A percentile compares a stretch with the other conserved stretches of the same genome.
Evolutionary conservation across 2,888 invertebrate species (phyloP).

Genomic region (Acleris cristana): DNA sequence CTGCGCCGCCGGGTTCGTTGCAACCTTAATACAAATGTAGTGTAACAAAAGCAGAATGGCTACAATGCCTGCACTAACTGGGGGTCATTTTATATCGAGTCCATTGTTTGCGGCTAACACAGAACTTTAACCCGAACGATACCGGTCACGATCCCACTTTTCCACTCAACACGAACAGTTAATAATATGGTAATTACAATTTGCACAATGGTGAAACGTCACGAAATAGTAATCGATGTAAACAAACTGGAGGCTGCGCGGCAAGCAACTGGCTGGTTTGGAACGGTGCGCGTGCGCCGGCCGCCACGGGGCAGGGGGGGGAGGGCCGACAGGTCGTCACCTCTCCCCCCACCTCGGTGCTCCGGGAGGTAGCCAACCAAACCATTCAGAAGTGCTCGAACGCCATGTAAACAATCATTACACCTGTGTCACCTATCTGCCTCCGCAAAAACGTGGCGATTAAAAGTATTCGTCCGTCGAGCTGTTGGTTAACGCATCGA

Average conservation of each 20-base stretch:
- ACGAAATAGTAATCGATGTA: slow-evolving; percentile 61
- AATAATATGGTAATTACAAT: slow-evolving; percentile 33
- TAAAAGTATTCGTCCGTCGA: neutral
- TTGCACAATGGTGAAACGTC: slow-evolving; percentile 46
- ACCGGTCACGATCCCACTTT: slow-evolving; percentile 45
- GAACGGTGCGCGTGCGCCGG: slow-evolving; percentile 76
- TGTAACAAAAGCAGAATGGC: slow-evolving; percentile 53
- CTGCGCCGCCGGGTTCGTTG: slow-evolving; percentile 43
- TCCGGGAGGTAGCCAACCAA: slow-evolving; percentile 49
- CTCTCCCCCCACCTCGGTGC: slow-evolving; percentile 62
- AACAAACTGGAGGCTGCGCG: slow-evolving; percentile 82
- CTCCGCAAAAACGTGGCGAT: slow-evolving; percentile 30
- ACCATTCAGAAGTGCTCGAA: slow-evolving; percentile 62
- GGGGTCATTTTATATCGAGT: slow-evolving; percentile 23
- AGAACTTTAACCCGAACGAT: slow-evolving; percentile 15
- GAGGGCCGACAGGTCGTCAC: slow-evolving; percentile 57
- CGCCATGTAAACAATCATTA: slow-evolving; percentile 68
- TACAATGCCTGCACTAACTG: slow-evolving; percentile 52
- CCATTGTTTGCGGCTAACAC: slow-evolving; percentile 19
- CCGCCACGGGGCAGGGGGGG: slow-evolving; percentile 48
- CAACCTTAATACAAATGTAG: slow-evolving; percentile 65
- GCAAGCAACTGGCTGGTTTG: slow-evolving; percentile 72
- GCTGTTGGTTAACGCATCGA: neutral
- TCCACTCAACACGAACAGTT: slow-evolving; percentile 37
- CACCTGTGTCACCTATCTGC: slow-evolving; percentile 63